phyloP scores from a whole-genome alignment of 2,797 vertebrate genomes.

The Onychomys arenicola region DNA sequence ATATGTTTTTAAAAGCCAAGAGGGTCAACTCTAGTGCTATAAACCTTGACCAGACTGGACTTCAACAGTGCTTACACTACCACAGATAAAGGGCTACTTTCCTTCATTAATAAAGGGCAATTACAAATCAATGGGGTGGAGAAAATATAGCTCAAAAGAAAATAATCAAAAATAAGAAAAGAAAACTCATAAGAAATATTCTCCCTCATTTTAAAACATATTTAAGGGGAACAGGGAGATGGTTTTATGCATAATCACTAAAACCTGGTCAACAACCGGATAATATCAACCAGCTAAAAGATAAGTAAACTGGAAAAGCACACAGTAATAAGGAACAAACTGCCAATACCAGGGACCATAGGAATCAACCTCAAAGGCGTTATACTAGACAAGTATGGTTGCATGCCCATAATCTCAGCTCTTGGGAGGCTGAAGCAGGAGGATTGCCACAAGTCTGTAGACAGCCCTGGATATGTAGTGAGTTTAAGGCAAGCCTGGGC shows the following conservation, averaged over 20 bases:
- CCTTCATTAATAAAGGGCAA: slow-evolving; percentile 25
- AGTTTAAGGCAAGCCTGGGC: neutral
- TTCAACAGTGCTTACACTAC: slow-evolving; percentile 7
- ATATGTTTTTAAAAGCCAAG: neutral
- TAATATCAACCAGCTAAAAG: neutral
- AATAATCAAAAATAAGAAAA: neutral
- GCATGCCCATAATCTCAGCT: neutral
- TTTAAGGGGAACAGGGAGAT: neutral
- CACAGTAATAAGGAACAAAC: neutral
- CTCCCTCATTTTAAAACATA: neutral
- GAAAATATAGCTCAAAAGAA: neutral
- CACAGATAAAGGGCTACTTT: neutral
- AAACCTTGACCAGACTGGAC: slow-evolving; percentile 26
- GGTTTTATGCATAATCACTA: neutral
- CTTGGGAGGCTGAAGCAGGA: neutral
- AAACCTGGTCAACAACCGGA: neutral
- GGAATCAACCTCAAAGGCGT: neutral
- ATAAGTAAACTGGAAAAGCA: neutral
- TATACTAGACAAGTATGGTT: neutral
- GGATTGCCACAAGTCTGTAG: neutral
- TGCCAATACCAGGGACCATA: rapidly evolving
- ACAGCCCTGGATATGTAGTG: neutral
- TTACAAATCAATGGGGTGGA: neutral
- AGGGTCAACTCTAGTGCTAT: neutral
- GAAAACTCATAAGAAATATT: slow-evolving; percentile 10